Conservation (phyloP, 2,113 vertebrate species). For the Montifringilla adamsi region DNA sequence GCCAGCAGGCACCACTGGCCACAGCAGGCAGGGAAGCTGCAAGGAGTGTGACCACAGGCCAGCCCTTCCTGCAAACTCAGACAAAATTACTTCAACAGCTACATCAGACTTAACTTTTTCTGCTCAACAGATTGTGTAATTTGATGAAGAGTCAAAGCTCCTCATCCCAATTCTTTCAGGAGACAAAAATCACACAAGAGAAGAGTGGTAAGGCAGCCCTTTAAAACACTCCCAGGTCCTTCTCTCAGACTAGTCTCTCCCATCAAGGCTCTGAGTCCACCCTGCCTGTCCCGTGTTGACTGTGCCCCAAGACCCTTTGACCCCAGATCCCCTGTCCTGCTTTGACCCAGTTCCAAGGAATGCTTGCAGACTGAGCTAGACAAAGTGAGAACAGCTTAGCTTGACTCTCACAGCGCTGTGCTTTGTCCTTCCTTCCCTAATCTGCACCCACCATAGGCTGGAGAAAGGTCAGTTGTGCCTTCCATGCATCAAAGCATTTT, state of each 20-base stretch:
- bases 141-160: background rate
- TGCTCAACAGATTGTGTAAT: background rate
- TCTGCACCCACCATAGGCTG: rapidly evolving
- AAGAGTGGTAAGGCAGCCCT: background rate
- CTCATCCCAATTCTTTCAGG: background rate
- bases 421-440: background rate
- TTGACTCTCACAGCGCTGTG: background rate
- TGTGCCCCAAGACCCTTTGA: background rate
- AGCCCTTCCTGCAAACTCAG: background rate
- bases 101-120: background rate
- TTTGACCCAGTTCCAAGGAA: background rate
- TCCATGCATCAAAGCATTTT: background rate
- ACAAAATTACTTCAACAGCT: background rate
- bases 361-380: background rate
- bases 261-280: background rate
- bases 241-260: background rate
- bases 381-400: background rate
- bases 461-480: background rate
- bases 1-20: background rate
- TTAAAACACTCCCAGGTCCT: background rate
- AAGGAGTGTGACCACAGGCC: background rate
- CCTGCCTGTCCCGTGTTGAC: rapidly evolving
- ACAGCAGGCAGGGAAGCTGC: background rate
- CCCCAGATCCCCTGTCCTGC: background rate
- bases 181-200: background rate